Conservation (phyloP, 2,113 vertebrate genomes). For the Talpa occidentalis region DNA sequence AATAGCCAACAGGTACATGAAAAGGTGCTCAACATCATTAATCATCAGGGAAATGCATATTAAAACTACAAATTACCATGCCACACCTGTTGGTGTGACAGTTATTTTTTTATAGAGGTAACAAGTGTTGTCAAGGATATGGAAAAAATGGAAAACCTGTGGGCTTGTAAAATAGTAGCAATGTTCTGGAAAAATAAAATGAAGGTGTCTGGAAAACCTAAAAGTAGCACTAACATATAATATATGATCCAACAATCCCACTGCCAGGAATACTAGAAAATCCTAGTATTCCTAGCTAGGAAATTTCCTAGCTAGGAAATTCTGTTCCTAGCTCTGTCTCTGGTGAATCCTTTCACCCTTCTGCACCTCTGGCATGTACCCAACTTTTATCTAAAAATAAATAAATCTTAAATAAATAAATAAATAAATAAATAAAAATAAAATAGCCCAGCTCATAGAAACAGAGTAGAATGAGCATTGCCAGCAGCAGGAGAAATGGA, state of each 20-base stretch:
- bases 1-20: neutral
- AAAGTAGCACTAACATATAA: neutral
- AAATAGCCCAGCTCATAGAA: neutral
- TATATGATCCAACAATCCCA: neutral
- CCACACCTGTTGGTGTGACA: neutral
- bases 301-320: no score
- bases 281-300: no score
- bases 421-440: no score
- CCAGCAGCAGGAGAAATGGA: neutral
- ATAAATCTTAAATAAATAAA: no score
- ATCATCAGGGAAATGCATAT: neutral
- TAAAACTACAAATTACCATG: neutral
- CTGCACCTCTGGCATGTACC: no score
- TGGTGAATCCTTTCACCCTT: no score
- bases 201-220: neutral
- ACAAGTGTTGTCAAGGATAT: neutral
- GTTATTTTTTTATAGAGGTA: neutral
- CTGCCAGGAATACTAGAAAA: neutral
- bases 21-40: neutral
- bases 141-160: neutral
- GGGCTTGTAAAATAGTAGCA: neutral
- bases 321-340: no score
- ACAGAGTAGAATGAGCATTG: neutral
- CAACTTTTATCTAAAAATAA: no score
- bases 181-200: neutral